phyloP scores from a whole-genome alignment of 1,140 invertebrate species.

The Littorina saxatilis region DNA sequence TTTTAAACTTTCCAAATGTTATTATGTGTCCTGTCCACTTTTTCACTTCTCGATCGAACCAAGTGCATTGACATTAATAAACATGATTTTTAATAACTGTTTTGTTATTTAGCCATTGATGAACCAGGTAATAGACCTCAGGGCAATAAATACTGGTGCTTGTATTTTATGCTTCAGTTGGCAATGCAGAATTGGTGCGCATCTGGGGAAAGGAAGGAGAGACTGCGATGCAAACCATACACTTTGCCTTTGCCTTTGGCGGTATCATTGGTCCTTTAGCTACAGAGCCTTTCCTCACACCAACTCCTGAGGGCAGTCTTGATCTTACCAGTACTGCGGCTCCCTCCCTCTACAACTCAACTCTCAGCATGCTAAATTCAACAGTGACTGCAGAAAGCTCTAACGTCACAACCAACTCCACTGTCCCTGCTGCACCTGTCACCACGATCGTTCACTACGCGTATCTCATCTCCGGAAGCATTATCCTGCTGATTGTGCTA shows the following conservation, averaged over 20 bases:
- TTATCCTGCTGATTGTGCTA: constrained; percentile 23
- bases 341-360: neutral
- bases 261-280: constrained; percentile 56
- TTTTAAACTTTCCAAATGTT: too few relatives aligned
- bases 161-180: too few relatives aligned
- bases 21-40: too few relatives aligned
- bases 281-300: constrained; percentile 56
- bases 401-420: neutral
- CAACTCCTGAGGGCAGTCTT: constrained; percentile 19
- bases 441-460: constrained; percentile 39
- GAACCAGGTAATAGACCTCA: too few relatives aligned
- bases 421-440: neutral
- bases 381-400: neutral
- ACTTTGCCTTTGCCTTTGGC: constrained; percentile 58
- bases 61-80: too few relatives aligned
- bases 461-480: constrained; percentile 36
- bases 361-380: too few relatives aligned
- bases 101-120: too few relatives aligned
- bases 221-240: constrained; percentile 50
- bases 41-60: too few relatives aligned
- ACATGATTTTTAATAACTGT: too few relatives aligned
- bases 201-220: constrained; percentile 75
- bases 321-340: neutral
- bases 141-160: too few relatives aligned
- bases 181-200: constrained; percentile 75